These are phyloP conservation scores for Calyptomena viridis DNA, from an alignment of 2,113 vertebrate genomes.

Conservation along the genomic window DNA sequence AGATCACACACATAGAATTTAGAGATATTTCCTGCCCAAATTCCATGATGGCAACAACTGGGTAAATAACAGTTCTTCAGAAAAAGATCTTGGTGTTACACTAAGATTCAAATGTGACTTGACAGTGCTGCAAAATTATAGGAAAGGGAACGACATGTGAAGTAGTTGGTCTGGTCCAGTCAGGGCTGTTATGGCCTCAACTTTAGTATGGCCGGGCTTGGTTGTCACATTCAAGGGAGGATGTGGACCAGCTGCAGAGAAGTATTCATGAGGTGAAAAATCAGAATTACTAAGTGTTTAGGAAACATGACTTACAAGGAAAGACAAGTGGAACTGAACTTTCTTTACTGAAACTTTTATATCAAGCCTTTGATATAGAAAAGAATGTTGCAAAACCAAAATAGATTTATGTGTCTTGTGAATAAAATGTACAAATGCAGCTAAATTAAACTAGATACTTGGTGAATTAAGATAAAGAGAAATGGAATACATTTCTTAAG, in stretches of 20 bases:
- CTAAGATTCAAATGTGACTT: background rate
- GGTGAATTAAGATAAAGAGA: background rate
- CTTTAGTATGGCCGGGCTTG: background rate
- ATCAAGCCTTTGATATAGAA: background rate
- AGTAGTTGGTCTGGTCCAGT: background rate
- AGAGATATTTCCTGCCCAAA: background rate
- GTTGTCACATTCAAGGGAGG: background rate
- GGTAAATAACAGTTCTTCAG: background rate
- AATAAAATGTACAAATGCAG: background rate
- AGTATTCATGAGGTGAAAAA: background rate
- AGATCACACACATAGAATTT: background rate
- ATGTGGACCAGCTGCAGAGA: background rate
- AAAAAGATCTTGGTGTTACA: background rate
- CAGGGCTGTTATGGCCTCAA: background rate
- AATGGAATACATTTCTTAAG: background rate
- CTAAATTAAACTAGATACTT: background rate
- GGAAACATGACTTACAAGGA: background rate
- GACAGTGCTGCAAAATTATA: background rate
- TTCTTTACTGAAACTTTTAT: background rate
- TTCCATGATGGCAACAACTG: background rate
- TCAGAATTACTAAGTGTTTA: background rate
- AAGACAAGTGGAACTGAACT: background rate
- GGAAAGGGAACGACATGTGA: background rate
- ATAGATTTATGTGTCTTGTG: background rate
- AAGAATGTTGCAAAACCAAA: background rate